Conservation (phyloP, 1,140 invertebrate species). For the Augochlora pura region DNA sequence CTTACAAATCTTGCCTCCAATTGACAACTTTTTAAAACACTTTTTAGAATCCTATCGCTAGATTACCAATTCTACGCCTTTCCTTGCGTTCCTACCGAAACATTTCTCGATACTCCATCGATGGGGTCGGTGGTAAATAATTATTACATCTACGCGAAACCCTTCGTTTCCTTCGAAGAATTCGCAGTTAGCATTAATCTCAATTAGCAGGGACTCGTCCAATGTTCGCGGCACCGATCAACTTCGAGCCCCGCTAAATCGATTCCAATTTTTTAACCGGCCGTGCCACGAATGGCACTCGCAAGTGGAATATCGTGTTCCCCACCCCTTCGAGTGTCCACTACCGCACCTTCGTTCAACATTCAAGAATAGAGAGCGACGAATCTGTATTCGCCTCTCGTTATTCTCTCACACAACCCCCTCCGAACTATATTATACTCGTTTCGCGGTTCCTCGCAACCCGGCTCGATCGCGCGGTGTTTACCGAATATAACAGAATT, state of each 20-base stretch:
- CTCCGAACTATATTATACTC: not conserved
- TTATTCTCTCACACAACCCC: not conserved
- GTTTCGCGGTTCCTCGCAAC: too few relatives aligned
- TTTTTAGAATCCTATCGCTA: too few relatives aligned
- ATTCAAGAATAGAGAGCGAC: not conserved
- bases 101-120: too few relatives aligned
- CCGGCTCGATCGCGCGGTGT: not conserved
- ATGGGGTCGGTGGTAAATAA: conserved; percentile 53
- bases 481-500: conserved; percentile 18
- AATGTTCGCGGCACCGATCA: conserved; percentile 29
- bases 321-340: not conserved
- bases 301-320: conserved; percentile 60
- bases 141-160: conserved; percentile 62
- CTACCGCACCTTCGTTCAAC: not conserved
- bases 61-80: too few relatives aligned
- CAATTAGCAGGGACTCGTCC: conserved; percentile 59
- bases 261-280: conserved; percentile 55
- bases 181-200: conserved; percentile 60
- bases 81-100: not conserved
- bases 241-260: conserved; percentile 38
- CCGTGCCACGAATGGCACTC: not conserved
- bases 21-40: too few relatives aligned
- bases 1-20: too few relatives aligned
- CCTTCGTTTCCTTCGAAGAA: conserved; percentile 49
- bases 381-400: not conserved